Base-by-base conservation (phyloP, 2,888 invertebrate species). In the Ariolimax columbianus region DNA sequence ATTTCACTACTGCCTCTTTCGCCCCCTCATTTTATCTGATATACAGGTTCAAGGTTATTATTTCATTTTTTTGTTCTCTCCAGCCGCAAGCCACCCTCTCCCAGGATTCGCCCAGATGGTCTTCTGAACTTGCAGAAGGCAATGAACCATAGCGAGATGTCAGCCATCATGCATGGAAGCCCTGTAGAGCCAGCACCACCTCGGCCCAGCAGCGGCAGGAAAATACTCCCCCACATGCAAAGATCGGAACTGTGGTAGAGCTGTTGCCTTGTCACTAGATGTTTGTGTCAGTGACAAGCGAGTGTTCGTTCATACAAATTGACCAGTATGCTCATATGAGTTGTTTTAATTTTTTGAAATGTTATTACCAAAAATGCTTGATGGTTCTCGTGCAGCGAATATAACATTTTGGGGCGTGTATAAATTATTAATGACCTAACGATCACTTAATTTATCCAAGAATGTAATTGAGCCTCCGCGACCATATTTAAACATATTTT, bases 121-220 rank as follows among this genome's bases (percentile, higher is more conserved):
- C 84, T 89, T 87, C 85, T 88, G 47, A 89, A 91, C 82, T 89
- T 89, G 79, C 88, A 90, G 75, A 89, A 89, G 63, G 86, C 87
- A 26, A 79, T 81, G 80, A 92, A 92, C 86, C 89, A 89, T 80
- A 88, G 88, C 0, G 92, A 92, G 82, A 91, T 92, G 91, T 89
- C 89, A 4, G 91, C 92, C 84, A 92, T 92, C 66, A 89, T 92
- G 89, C 89, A 90, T 73, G 91, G 91, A 43, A 88, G 91, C 86
- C 89, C 90, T 63, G 90, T 90, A 19, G 82, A 84, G 75, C 63
- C 82, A 6, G n/a, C 55, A 19, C 70, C 86, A 38, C 82, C 84
- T n/a, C 77, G 77, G 72, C 85, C 86, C 1, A 66, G 59, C 55
- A 86, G 83, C 30, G 86, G 86, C 33, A 78, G 70, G 77, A 73